Evolutionary conservation across 2,888 invertebrate species (phyloP), one percentile per base, ranked within the genome.

Genomic region (Tinea semifulvella): DNA sequence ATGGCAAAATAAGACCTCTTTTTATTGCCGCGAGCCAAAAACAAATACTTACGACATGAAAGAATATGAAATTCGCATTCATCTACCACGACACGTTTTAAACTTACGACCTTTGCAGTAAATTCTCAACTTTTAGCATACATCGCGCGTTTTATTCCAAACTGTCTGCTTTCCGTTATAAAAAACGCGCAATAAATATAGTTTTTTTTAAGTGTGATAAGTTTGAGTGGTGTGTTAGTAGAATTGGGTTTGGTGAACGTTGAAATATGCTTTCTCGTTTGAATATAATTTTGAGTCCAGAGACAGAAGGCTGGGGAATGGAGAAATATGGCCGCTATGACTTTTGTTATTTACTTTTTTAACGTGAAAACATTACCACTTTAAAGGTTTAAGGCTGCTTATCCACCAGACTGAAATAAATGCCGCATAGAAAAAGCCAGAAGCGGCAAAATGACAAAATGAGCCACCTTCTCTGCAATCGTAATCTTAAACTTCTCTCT

Each of bases 261-360:
- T 35, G 5, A 35, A 35, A 35, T 35, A 35, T 35, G n/a, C n/a
- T n/a, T n/a, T 26, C 26, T 11, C 26, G 26, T 26, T 26, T 26
- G 26, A 26, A 26, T 26, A 26, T 26, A 26, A 26, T 26, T 26
- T 2, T 26, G 26, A 3, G 26, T 26, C 11, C 26, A 26, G 25
- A 22, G 25, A 8, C 25, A 22, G 25, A 22, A 8, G 8, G 25
- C 25, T 7, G 25, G 25, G 25, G 8, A 22, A 22, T 22, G 25
- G 25, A 7, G 25, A 7, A 22, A 22, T 22, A 22, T 8, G 8
- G 25, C 8, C 25, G 8, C 25, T 11, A 26, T 11, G n/a, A n/a
- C n/a, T n/a, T n/a, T n/a, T n/a, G n/a, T n/a, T n/a, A n/a, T n/a
- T n/a, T n/a, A n/a, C n/a, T n/a, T n/a, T n/a, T n/a, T n/a, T n/a